phyloP scores from a whole-genome alignment of 2,113 vertebrate species.

The Prolemur simus region DNA sequence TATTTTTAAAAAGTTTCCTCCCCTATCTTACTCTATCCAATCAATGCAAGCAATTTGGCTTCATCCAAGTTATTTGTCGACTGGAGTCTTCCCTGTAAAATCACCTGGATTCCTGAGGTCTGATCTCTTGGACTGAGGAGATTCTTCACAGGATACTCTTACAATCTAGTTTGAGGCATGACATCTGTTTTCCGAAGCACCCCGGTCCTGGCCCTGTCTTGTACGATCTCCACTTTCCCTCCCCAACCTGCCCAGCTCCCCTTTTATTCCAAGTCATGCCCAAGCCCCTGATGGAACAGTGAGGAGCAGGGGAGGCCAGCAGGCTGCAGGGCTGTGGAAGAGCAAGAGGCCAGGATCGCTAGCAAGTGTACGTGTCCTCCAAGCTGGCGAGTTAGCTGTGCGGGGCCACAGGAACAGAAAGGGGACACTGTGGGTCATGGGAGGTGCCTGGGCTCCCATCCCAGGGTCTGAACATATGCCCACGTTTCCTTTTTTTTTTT shows the following conservation, averaged over 20 bases:
- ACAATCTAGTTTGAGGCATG: background rate
- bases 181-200: background rate
- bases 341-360: too few relatives aligned
- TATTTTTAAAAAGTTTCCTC: background rate
- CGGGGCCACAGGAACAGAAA: background rate
- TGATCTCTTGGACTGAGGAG: background rate
- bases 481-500: too few relatives aligned
- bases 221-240: background rate
- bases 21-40: background rate
- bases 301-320: background rate
- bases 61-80: background rate
- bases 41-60: background rate
- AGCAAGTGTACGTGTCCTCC: background rate
- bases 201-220: background rate
- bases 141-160: background rate
- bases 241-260: background rate
- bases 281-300: accelerated
- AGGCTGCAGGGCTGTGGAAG: background rate
- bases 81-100: background rate
- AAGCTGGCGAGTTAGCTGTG: accelerated
- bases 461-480: background rate
- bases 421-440: background rate
- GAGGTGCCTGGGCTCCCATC: background rate
- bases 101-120: background rate
- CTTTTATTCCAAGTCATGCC: background rate